phyloP scores from a whole-genome alignment of 2,113 vertebrate genomes.

The Scartelaos histophorus region DNA sequence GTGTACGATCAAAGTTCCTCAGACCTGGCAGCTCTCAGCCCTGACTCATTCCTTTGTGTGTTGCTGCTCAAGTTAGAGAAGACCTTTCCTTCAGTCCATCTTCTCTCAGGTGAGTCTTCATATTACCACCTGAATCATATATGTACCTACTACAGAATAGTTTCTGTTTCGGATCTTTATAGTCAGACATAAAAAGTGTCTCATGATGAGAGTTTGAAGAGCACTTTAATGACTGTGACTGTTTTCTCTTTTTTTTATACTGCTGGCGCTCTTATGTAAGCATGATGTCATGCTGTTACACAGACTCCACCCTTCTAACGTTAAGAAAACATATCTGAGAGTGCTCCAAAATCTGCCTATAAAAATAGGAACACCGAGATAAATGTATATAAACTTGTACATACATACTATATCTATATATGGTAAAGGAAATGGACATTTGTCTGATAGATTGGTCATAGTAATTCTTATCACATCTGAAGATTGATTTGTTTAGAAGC shows the following conservation, averaged over 20 bases:
- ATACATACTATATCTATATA: neutral
- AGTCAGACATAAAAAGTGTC: neutral
- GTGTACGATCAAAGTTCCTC: slow-evolving; percentile 93
- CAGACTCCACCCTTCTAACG: slow-evolving; percentile 35
- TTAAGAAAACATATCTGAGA: slow-evolving; percentile 18
- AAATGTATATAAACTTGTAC: neutral
- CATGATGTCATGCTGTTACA: slow-evolving; percentile 58
- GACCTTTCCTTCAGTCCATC: slow-evolving; percentile 86
- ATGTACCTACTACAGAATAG: neutral
- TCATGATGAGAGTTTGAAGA: neutral
- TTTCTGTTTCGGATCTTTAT: neutral
- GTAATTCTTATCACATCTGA: neutral
- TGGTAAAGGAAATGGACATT: neutral
- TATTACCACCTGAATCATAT: neutral
- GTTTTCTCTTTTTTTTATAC: slow-evolving; percentile 21
- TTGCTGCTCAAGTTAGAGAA: slow-evolving; percentile 91
- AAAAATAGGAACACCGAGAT: neutral
- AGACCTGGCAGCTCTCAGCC: slow-evolving; percentile 77
- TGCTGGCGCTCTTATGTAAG: slow-evolving; percentile 58
- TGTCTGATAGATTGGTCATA: neutral
- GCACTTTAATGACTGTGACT: slow-evolving; percentile 21
- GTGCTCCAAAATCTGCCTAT: slow-evolving; percentile 13
- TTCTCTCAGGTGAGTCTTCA: slow-evolving; percentile 86
- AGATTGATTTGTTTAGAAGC: too few relatives aligned
- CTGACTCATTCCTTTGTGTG: slow-evolving; percentile 89